Evolutionary conservation across 2,888 invertebrate species (phyloP).

Genomic region (Camponotus fellah): DNA sequence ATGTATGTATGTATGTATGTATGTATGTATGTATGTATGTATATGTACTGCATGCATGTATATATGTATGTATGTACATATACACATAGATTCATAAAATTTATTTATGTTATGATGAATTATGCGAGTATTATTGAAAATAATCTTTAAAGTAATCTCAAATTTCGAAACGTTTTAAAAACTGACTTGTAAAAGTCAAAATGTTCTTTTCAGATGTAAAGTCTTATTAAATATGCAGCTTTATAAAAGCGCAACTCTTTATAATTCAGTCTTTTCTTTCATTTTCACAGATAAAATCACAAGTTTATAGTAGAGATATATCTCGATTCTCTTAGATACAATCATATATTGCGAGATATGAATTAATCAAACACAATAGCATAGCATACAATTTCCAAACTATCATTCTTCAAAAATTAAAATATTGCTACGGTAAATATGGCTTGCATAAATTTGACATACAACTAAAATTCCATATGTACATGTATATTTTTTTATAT

Average conservation of each 20-base stretch:
- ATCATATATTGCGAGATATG: constrained; percentile 13
- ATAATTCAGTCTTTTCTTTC: not conserved
- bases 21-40: not conserved
- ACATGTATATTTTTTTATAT: not conserved
- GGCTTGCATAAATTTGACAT: constrained; percentile 64
- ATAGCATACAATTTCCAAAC: constrained; percentile 65
- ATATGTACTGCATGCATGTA: not conserved
- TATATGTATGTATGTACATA: not conserved
- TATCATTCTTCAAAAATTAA: constrained; percentile 65
- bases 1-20: too few relatives aligned
- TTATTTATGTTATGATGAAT: not conserved
- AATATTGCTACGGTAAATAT: constrained; percentile 48
- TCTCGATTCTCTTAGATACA: constrained; percentile 36
- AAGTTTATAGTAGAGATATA: constrained; percentile 22
- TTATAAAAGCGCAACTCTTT: constrained; percentile 13
- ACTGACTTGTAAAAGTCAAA: not conserved
- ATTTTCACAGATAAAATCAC: not conserved
- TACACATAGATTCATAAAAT: not conserved
- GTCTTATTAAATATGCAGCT: not conserved
- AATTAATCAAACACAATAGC: constrained; percentile 45
- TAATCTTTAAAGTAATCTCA: not conserved
- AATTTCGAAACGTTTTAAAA: too few relatives aligned
- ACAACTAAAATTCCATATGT: not conserved
- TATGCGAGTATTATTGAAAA: not conserved
- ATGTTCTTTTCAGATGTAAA: constrained; percentile 10